Evolutionary conservation across 2,797 vertebrate genomes (phyloP).

Genomic region (Fistularia tabacaria): DNA sequence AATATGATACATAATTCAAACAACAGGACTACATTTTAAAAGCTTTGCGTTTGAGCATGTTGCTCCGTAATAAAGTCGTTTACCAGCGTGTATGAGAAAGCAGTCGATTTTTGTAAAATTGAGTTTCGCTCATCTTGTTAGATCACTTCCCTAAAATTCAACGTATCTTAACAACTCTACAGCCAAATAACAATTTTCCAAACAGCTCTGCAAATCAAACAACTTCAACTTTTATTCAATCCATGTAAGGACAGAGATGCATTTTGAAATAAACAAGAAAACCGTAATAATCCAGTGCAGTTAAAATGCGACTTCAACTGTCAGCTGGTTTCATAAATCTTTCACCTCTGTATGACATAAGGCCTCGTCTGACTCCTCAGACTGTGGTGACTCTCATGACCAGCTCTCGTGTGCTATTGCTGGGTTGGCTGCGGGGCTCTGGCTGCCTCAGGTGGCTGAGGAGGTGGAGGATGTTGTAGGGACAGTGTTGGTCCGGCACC

Average conservation of each 20-base stretch:
- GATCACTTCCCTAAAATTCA: too few relatives aligned
- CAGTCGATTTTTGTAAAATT: too few relatives aligned
- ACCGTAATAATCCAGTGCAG: constrained; percentile 53
- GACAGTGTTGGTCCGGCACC: constrained; percentile 92
- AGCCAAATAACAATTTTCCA: constrained; percentile 33
- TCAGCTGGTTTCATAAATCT: constrained; percentile 46
- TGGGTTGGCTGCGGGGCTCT: constrained; percentile 79
- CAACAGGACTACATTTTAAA: too few relatives aligned
- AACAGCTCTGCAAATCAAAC: constrained; percentile 65
- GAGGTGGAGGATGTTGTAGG: constrained; percentile 96
- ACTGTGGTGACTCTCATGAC: constrained; percentile 99
- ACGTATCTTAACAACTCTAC: too few relatives aligned
- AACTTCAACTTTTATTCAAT: constrained; percentile 71
- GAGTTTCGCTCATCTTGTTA: too few relatives aligned
- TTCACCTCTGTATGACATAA: constrained; percentile 57
- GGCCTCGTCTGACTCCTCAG: constrained; percentile 79
- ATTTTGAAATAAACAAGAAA: constrained; percentile 65
- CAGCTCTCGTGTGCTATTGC: constrained; percentile 88
- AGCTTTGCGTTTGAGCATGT: too few relatives aligned
- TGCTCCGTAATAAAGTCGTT: too few relatives aligned
- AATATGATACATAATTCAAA: too few relatives aligned
- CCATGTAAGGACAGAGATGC: constrained; percentile 67
- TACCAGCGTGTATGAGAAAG: too few relatives aligned
- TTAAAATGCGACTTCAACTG: constrained; percentile 20
- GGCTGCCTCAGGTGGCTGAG: constrained; percentile 94